Base-by-base conservation (phyloP, 23 tunicate species). In the Halocynthia roretzi region DNA sequence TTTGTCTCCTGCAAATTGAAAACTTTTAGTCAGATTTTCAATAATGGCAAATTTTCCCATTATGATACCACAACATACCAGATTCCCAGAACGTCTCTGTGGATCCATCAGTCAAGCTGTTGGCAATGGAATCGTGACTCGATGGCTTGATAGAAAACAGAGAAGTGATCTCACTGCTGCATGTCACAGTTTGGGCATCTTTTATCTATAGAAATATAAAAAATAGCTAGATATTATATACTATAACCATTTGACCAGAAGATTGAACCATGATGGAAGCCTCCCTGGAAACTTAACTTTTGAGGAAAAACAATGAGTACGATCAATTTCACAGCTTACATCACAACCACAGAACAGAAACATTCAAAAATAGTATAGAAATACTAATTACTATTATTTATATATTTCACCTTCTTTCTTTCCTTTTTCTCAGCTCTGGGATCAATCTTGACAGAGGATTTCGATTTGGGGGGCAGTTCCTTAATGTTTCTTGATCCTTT, bases 11-110 rank as follows among this genome's bases (percentile, higher is more conserved):
- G 80, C 12, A 23, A 10, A 8, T 60, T 15, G 4, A 60, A 60
- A 15, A 60, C 64, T 1, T 17, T 60, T 4, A 60, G n/a, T 60
- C 2, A 60, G 17, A 17, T 60, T 60, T 60, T 60, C n/a, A 60
- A 60, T 2, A 60, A 60, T 0, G 17, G 64, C 64, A 17, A 60
- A 17, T 60, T 17, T 15, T 60, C n/a, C 17, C n/a, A 15, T 15
- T 60, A 60, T 1, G 17, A 4, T 60, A 60, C 17, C n/a, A 60
- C 17, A 60, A 60, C 72, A 81, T 58, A 82, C 94, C 94, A 0
- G 94, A 87, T 50, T 87, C 87, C 94, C 94, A 87, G 60, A 87
- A 87, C 0, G 94, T 87, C 65, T 87, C 94, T 50, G 94, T 87
- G 5, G 87, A 82, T 8, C 76, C 81, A 71, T 87, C 94, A 71